Conservation (phyloP, 1,140 invertebrate genomes). For the Varroa destructor region DNA sequence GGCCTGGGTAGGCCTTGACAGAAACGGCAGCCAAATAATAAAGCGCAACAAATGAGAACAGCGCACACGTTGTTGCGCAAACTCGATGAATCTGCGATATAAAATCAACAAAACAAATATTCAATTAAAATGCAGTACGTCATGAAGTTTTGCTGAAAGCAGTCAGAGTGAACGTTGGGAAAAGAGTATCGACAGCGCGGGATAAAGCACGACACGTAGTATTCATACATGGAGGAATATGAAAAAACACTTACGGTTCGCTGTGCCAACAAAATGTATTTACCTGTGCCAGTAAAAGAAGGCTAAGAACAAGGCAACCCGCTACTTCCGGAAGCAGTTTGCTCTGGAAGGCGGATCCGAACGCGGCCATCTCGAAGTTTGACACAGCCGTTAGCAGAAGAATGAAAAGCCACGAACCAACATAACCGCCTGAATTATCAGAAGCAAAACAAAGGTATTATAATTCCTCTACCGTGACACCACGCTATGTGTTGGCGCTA, state of each 20-base stretch:
- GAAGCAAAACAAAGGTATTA: no score
- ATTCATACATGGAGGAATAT: no score
- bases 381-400: slow-evolving; percentile 12
- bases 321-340: slow-evolving; percentile 21
- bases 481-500: no score
- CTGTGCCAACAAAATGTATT: no score
- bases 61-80: slow-evolving; percentile 16
- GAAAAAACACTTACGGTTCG: no score
- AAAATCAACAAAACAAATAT: no score
- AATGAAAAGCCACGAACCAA: slow-evolving; percentile 17
- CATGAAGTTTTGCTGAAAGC: no score
- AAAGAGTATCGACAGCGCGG: no score
- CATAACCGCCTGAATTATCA: slow-evolving; percentile 2
- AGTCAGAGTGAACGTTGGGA: no score
- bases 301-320: background rate
- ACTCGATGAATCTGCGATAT: background rate
- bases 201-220: no score
- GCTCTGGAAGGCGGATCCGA: slow-evolving; percentile 8
- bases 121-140: no score
- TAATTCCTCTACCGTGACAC: no score
- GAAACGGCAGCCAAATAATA: slow-evolving; percentile 10
- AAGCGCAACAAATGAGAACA: slow-evolving; percentile 12
- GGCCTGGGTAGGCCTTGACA: slow-evolving; percentile 21
- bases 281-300: slow-evolving; percentile 1
- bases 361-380: slow-evolving; percentile 2